phyloP scores from a whole-genome alignment of 2,888 invertebrate species.

The Lithosia quadra region DNA sequence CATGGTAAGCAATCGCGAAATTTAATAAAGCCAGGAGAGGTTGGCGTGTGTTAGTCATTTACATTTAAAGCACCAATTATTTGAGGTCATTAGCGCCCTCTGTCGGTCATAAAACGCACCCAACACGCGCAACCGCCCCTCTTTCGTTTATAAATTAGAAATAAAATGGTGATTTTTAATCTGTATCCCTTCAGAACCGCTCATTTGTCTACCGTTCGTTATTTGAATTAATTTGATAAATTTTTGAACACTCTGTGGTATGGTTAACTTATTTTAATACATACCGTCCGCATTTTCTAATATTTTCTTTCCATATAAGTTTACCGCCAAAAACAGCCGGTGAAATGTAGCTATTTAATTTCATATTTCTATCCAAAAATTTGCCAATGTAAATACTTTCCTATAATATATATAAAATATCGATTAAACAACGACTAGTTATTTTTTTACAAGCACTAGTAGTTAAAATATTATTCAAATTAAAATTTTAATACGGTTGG shows the following conservation, averaged over 20 bases:
- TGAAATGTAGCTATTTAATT: too few relatives aligned
- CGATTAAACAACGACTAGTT: too few relatives aligned
- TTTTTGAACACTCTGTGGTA: constrained; percentile 31
- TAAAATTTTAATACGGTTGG: neutral
- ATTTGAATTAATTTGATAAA: constrained; percentile 50
- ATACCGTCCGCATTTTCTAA: neutral
- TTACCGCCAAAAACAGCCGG: too few relatives aligned
- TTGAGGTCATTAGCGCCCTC: constrained; percentile 86
- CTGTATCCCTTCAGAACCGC: constrained; percentile 56
- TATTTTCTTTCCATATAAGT: neutral
- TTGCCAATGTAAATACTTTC: too few relatives aligned
- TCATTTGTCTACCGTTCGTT: constrained; percentile 51
- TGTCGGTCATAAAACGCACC: constrained; percentile 84
- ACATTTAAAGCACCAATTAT: constrained; percentile 87
- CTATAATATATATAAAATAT: too few relatives aligned
- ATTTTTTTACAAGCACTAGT: too few relatives aligned
- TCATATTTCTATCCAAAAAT: too few relatives aligned
- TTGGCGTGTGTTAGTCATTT: constrained; percentile 83
- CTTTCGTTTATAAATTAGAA: constrained; percentile 82
- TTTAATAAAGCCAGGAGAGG: constrained; percentile 80
- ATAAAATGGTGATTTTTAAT: constrained; percentile 81
- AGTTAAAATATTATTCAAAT: neutral
- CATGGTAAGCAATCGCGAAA: constrained; percentile 66
- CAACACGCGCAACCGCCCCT: constrained; percentile 72
- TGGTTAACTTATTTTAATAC: neutral